Base-by-base conservation (phyloP, 2,888 invertebrate species). In the Oscheius sp. region DNA sequence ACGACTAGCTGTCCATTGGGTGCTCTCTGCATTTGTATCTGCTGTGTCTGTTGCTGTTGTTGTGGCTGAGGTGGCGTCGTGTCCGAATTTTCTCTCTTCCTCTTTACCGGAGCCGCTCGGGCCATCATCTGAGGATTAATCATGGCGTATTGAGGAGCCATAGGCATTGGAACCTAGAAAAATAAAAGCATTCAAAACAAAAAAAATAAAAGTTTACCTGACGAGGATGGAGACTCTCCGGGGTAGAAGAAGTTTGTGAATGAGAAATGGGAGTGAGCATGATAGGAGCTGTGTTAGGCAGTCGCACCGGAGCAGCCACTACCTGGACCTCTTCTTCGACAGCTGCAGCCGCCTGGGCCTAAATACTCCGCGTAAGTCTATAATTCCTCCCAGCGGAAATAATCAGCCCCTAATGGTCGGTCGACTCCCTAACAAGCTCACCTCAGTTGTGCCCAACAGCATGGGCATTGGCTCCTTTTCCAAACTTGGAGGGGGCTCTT, bases 401-500 rank as follows among this genome's bases (percentile, higher is more conserved):
- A 35, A 35, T 35, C 35, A 35, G 3, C 21, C 49, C 49, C 21
- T 49, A 49, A 49, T 49, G 13, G 49, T 13, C 49, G 16, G 16
- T 13, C 49, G 49, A 49, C 16, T 49, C 21, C 49, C 49, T 35
- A 35, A 35, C 35, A 35, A 35, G 35, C 53, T 53, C 29, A 58
- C 58, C 46, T 45, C 46, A 23, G 46, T 12, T 3, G 16, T 7
- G 3, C 21, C 49, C 49, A 18, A 41, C 23, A 69, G 21, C 13
- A 29, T 27, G 18, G 53, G 69, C 69, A 69, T 55, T 9, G 55
- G 69, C 29, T 56, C 66, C 59, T 56, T 56, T 58, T 70, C 55
- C 69, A 58, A 45, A 52, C 53, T 41, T 35, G 52, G 61, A 7
- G 61, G 61, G 13, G 61, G 61, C 21, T 61, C 61, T 21, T 61